Evolutionary conservation across 2,113 vertebrate genomes (phyloP), one percentile per base, ranked within the genome.

Genomic region (Gambusia holbrooki): DNA sequence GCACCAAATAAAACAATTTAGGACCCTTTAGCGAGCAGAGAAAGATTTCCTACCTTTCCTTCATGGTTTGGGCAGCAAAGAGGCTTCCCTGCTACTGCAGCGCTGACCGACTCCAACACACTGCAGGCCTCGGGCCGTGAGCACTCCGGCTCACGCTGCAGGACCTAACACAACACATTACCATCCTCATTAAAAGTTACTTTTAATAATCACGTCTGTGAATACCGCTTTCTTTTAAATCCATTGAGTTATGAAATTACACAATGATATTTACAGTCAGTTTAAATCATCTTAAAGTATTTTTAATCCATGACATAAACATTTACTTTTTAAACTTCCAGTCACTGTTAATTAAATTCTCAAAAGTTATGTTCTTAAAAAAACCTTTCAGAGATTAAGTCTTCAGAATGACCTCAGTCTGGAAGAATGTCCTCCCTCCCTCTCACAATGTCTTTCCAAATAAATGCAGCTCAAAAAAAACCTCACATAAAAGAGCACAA

Each of bases 1-100:
- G 14, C 30, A 10, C 15, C 27, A 71, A 66, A 69, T 1, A 27
- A 3, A 32, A 29, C 1, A 29, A 28, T 0, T 14, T 7, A 45
- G 13, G 17, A 4, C 0, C 37, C n/a, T 72, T 40, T 30, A 25
- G 11, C 28, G 7, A 58, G 2, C 32, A 2, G 19, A 74, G 19
- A 62, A 12, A 37, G 8, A 28, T 3, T 62, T 69, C 84, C 64
- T 86, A 97, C 97, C 95, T 98, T 97, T 74, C 97, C 97, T 88
- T 97, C 96, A 7, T 98, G 97, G 93, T 98, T 98, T 42, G 97
- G 97, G 89, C 97, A 98, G 93, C 95, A 96, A 71, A 97, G 96
- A 0, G 96, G 95, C 65, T 96, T 96, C 62, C 95, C 96, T 0
- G 96, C 94, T 69, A 92, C 95, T 0, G 95, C 95, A 6, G 96